Evolutionary conservation across 2,888 invertebrate species (phyloP), one percentile per base, ranked within the genome.

Genomic region (Vesta saturnalis): DNA sequence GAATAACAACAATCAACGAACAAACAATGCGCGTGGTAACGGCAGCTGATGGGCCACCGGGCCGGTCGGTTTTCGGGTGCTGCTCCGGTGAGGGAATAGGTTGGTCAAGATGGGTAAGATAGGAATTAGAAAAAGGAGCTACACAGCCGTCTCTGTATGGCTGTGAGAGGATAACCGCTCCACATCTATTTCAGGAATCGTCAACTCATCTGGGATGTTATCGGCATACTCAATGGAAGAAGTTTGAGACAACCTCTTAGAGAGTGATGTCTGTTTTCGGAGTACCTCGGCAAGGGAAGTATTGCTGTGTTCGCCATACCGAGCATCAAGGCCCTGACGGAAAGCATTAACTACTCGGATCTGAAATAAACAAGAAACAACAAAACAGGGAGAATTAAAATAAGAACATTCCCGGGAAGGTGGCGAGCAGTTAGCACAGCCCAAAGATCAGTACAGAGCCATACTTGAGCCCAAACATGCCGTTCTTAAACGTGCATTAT

Each of bases 291-390:
- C 95, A 85, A 95, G 90, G 86, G 95, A 94, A 85, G 94, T 93
- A 89, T 93, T 94, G 85, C 93, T 93, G 87, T 94, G 92, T 87
- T 95, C 95, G 87, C 95, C 94, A 84, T 91, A 92, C 83, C 96
- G 94, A 85, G 95, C 92, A 89, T 97, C 97, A 88, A 98, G 92
- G 87, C 98, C 98, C 91, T 97, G 97, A 87, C 99, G 97, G 92
- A 99, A 99, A 89, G 99, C 99, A 90, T 99, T 99, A 89, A 99
- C 98, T 90, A 99, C 99, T 90, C 99, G 97, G 87, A 99, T 99
- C 99, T 99, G 94, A 87, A 89, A 89, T 85, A 79, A 82, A 83
- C 82, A 83, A 83, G 82, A 84, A 83, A 84, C 83, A 85, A 83
- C 83, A 84, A 84, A 85, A 84, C 83, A 82, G 82, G 81, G 80